Base-by-base conservation (phyloP, 2,113 vertebrate genomes). In the Apistogramma diplotaenia region DNA sequence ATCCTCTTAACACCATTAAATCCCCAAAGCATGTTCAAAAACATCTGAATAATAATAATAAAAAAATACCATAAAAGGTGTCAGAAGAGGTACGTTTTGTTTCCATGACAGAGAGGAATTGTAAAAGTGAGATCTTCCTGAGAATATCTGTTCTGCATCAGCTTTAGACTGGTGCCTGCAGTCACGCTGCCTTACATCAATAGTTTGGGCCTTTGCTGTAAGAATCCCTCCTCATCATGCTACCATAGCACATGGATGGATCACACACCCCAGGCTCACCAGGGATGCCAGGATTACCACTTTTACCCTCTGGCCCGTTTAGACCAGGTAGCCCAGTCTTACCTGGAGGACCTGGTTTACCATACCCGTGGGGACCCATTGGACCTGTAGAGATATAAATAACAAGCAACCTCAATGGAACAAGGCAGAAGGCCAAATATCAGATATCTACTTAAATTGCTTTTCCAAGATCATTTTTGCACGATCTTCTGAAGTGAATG, bases 151-250 rank as follows among this genome's bases (percentile, higher is more conserved):
- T 79, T 92, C 95, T 95, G 93, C 93, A 96, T 96, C 95, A 92
- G 78, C 83, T 94, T 86, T 86, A 87, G 90, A 84, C 91, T 76
- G 88, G 87, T 90, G 86, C 74, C 84, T 74, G 87, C 77, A 82
- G 82, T 70, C 62, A 76, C 6, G 54, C 60, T 79, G 59, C 49
- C 19, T 53, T 79, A n/a, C 54, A 40, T 94, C 96, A 99, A 96
- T 99, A 99, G 93, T 96, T 98, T 89, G 98, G 98, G 90, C 98
- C 98, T 96, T 99, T 99, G 93, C 96, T 96, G 90, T 97, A 99
- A 57, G 97, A 94, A 93, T 97, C 96, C 94, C 96, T 95, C 83
- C 97, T 94, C 77, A 97, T 96, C 92, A 97, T 95, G 58, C 95
- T 94, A 85, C 96, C 94, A 60, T 99, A 98, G 92, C 98, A 99